These are phyloP conservation scores for Leucoraja ocellata DNA, from an alignment of 2,797 vertebrate species.

Conservation along the genomic window DNA sequence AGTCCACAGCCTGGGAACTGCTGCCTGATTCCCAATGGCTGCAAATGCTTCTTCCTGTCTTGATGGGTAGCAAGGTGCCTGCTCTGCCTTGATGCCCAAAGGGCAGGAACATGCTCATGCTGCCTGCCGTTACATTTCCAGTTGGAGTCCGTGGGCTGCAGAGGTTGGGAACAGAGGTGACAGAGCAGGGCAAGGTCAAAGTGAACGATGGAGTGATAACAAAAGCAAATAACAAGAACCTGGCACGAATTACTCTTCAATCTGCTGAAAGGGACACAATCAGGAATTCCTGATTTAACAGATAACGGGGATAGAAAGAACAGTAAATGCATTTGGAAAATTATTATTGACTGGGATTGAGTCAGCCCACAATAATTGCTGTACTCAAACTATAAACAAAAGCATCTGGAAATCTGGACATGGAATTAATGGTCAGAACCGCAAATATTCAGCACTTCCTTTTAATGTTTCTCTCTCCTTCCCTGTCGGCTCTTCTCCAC, in stretches of 20 bases:
- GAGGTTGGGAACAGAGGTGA: not conserved
- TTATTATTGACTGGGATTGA: not conserved
- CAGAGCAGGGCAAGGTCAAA: not conserved
- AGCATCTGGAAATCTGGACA: constrained; percentile 1
- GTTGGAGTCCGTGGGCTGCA: not conserved
- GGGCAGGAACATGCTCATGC: not conserved
- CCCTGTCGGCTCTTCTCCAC: not conserved
- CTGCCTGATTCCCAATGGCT: no score
- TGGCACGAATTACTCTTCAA: not conserved
- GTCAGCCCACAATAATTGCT: not conserved
- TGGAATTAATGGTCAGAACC: not conserved
- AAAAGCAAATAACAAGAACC: not conserved
- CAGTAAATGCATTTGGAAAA: not conserved
- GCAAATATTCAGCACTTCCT: not conserved
- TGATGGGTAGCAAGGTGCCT: no score
- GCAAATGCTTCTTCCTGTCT: no score
- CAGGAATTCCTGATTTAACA: not conserved
- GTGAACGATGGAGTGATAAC: not conserved
- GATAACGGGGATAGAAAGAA: not conserved
- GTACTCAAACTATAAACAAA: not conserved
- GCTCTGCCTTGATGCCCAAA: not conserved
- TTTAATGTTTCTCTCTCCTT: not conserved
- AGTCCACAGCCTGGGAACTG: not conserved
- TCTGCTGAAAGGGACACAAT: not conserved
- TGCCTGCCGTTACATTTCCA: not conserved